phyloP scores from a whole-genome alignment of 2,113 vertebrate species.

The Lontra canadensis region DNA sequence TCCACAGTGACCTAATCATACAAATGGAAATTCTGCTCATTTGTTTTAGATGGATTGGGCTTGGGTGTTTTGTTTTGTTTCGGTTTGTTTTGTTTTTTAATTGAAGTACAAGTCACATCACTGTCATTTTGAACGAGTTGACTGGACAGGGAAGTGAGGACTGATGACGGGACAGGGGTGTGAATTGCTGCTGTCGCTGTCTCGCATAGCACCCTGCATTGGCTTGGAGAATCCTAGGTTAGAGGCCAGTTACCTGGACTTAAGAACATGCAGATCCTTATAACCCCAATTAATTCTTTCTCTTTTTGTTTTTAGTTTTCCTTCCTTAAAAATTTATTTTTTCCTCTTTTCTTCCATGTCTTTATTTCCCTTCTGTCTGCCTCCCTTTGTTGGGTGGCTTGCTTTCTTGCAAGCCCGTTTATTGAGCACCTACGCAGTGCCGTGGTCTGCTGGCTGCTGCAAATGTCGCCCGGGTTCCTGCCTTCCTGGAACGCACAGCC shows the following conservation, averaged over 20 bases:
- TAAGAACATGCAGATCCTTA: too few relatives aligned
- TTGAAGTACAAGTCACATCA: not conserved
- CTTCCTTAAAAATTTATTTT: not conserved
- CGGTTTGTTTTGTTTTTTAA: not conserved
- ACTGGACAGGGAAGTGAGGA: not conserved
- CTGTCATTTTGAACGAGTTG: not conserved
- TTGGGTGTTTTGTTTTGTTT: too few relatives aligned
- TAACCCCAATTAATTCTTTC: not conserved
- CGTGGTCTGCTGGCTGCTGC: not conserved
- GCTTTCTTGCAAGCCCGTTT: not conserved
- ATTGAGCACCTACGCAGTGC: not conserved
- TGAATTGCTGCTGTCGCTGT: not conserved
- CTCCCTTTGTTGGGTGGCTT: not conserved
- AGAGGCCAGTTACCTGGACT: not conserved
- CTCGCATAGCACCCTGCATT: accelerated
- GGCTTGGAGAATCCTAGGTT: not conserved
- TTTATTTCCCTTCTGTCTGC: not conserved
- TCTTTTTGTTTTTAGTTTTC: not conserved
- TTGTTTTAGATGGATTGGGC: not conserved
- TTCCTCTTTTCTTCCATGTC: not conserved
- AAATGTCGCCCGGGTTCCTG: accelerated
- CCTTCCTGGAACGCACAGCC: not conserved
- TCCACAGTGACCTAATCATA: not conserved
- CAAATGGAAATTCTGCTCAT: not conserved
- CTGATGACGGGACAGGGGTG: accelerated